These are phyloP conservation scores for Laticauda colubrina DNA, from an alignment of 2,113 vertebrate species.

Conservation along the genomic window DNA sequence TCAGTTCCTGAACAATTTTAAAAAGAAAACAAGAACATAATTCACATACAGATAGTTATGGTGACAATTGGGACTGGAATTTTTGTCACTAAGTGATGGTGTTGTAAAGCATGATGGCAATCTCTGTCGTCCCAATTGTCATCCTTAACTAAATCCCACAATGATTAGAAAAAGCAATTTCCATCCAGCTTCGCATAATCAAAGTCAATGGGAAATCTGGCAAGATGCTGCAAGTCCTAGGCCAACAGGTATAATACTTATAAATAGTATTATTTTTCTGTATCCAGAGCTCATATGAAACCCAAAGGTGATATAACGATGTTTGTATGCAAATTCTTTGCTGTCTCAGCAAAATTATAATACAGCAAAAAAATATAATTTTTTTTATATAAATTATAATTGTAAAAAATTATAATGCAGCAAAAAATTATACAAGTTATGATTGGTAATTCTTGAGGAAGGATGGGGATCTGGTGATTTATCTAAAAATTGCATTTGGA, in stretches of 20 bases:
- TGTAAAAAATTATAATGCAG: background rate
- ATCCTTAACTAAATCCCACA: background rate
- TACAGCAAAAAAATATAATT: background rate
- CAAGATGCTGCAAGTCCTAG: background rate
- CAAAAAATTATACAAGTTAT: background rate
- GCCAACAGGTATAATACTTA: background rate
- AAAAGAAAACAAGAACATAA: background rate
- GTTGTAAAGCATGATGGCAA: background rate
- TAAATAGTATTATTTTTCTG: background rate
- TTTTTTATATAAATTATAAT: too few species aligned
- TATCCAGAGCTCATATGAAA: background rate
- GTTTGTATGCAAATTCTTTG: background rate
- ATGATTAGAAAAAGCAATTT: background rate
- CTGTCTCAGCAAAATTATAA: background rate
- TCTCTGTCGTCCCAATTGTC: background rate
- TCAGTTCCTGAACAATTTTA: slow-evolving; percentile 39
- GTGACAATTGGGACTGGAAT: background rate
- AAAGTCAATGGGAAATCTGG: background rate
- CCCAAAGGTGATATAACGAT: background rate
- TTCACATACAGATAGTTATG: background rate
- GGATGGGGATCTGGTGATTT: background rate
- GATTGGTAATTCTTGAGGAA: background rate
- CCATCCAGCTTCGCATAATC: background rate
- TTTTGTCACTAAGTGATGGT: background rate
- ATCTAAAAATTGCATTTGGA: background rate